Evolutionary conservation across 2,797 vertebrate genomes (phyloP), one percentile per base, ranked within the genome.

Genomic region (Sebastiscus tertius): DNA sequence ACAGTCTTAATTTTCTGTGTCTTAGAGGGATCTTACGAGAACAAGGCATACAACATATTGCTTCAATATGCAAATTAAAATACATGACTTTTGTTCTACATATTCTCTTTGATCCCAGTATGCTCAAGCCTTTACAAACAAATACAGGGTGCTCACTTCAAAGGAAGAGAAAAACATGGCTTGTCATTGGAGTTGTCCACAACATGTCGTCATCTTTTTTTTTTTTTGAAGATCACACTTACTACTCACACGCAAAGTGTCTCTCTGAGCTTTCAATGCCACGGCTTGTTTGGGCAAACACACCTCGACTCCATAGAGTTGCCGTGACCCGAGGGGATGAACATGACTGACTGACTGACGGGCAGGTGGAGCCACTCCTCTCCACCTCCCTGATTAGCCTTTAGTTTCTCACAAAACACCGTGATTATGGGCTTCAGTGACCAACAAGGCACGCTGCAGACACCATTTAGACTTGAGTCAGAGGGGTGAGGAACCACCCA

Each of bases 361-460:
- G 89, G 85, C 92, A 93, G 87, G 89, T 91, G 88, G 82, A 80
- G 88, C 75, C 66, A 46, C 69, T 79, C 69, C 65, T 72, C 77
- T 36, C 64, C 80, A 82, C 71, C 83, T 77, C 79, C 65, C 77
- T 83, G 82, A 90, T 93, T 88, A 81, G 80, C 83, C 86, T 89
- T 85, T 84, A 75, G 84, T 87, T 87, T 91, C 59, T 77, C 70
- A 92, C 87, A 91, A 90, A 91, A 90, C 81, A 74, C 86, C 26
- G 70, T 91, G 85, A 94, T 94, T 94, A 93, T 54, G 81, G 83
- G 79, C 83, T 89, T 89, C 80, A 68, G 27, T 85, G 84, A 68
- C 85, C 83, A 66, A 79, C 36, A 42, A 69, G 79, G 75, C 8
- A 4, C 82, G 64, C 75, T 72, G 63, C 68, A 75, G 81, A 88